Base-by-base conservation (phyloP, 2,113 vertebrate genomes). In the Anseranas semipalmata region DNA sequence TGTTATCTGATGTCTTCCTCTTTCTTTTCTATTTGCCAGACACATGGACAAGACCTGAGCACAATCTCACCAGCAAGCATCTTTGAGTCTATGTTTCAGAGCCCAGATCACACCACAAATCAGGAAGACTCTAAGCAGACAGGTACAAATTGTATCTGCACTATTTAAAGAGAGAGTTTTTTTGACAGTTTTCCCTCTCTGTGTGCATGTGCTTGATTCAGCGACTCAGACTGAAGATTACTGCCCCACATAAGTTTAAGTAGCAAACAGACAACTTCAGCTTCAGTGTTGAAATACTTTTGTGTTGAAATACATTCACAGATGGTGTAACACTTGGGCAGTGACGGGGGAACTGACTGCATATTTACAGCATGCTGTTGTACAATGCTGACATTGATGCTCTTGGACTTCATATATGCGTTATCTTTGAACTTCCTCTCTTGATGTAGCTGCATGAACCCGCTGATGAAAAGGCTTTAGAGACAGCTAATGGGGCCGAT, bases 31-130 rank as follows among this genome's bases (percentile, higher is more conserved):
- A 0, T 90, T 92, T 45, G 8, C 68, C 97, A 99, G 99, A 98
- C 98, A 91, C 99, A 99, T 48, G 98, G 99, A 97, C 98, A 99
- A 96, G 99, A 99, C 97, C 98, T 99, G 94, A 99, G 98, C 98
- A 99, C 98, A 92, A 98, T 99, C 89, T 99, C 99, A 90, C 98
- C 99, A 91, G 98, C 99, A 98, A 98, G 98, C 97, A 99, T 99
- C 95, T 99, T 99, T 82, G 99, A 99, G 97, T 99, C 99, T 15
- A 99, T 99, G 98, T 99, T 99, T 96, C 99, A 99, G 98, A 99
- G 98, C 98, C 98, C 99, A 53, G 99, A 99, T 87, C 98, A 98
- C 66, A 97, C 98, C 25, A 94, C 98, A 62, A 98, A 98, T 95
- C 98, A 98, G 94, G 99, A 99, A 27, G 99, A 99, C 59, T 96